These are phyloP conservation scores for Euura lappo DNA, from an alignment of 1,140 invertebrate species.

Conservation along the genomic window DNA sequence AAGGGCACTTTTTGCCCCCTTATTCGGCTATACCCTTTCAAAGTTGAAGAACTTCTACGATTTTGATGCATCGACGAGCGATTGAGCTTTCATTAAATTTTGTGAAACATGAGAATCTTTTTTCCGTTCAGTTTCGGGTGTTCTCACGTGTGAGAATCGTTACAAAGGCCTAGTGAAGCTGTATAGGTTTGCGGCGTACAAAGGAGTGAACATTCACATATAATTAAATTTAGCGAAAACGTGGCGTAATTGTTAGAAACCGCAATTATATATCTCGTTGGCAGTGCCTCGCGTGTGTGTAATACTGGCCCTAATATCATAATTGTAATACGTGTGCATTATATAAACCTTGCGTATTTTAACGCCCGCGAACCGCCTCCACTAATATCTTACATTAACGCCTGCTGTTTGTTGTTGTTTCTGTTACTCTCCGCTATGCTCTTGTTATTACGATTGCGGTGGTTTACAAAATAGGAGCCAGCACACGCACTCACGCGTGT, in stretches of 20 bases:
- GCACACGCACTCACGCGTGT: conserved; percentile 3
- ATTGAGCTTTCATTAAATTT: too few relatives aligned
- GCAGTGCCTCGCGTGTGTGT: not conserved
- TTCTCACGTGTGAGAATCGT: too few relatives aligned
- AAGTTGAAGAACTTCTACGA: too few relatives aligned
- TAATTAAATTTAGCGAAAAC: conserved; percentile 7
- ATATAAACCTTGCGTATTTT: not conserved
- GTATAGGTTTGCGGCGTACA: not conserved
- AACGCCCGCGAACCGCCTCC: not conserved
- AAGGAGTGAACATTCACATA: not conserved
- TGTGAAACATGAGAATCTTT: too few relatives aligned
- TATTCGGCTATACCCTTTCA: too few relatives aligned
- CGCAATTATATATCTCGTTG: not conserved
- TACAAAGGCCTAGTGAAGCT: not conserved
- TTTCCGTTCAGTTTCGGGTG: too few relatives aligned
- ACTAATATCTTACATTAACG: conserved; percentile 5
- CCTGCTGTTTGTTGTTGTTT: not conserved
- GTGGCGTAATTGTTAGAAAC: conserved; percentile 7
- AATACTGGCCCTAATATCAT: not conserved
- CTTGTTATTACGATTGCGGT: not conserved
- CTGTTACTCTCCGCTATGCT: not conserved
- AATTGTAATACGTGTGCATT: not conserved
- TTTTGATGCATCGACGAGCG: too few relatives aligned
- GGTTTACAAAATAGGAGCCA: not conserved
- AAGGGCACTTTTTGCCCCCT: too few relatives aligned